Evolutionary conservation across 2,113 vertebrate genomes (phyloP), one percentile per base, ranked within the genome.

Genomic region (Artemisiospiza belli): DNA sequence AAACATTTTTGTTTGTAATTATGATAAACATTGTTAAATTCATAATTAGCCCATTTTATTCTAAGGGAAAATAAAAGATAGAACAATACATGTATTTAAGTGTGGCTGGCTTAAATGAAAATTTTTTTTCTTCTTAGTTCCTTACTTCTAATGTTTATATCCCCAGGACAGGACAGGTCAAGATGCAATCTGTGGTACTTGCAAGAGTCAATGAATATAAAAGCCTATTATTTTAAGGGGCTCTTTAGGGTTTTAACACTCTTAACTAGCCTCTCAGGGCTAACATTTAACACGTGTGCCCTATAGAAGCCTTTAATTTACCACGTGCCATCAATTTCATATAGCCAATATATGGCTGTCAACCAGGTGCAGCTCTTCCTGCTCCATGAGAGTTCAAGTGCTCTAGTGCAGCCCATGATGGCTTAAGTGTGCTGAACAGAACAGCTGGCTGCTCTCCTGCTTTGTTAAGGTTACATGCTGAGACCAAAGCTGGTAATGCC

Each of bases 251-350:
- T 79, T 94, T 35, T 96, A 96, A 87, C 55, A 78, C 63, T 83
- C 74, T 92, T 95, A 96, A 97, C 75, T 74, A 91, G 91, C 47
- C 94, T 95, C 80, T 90, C 68, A 94, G 69, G 95, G 59, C 89
- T 96, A 95, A 93, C 79, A 94, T 88, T 96, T 91, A 92, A 84
- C 92, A 97, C 5, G 4, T 96, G 95, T 94, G 72, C 55, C 64
- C 87, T 58, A 28, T 31, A 81, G 93, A 92, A 95, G 63, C 93
- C 88, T 77, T 31, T 83, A 91, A 92, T 96, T 97, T 94, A 92
- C 90, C 89, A 91, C 16, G 64, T 97, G 92, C 93, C 95, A 89
- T 86, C 93, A 54, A 91, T 94, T 93, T 94, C 95, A 91, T 94
- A 39, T 37, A 85, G 77, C 59, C 70, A 92, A 89, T 85, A 69